Conservation (phyloP, 2,888 invertebrate genomes). For the Eupithecia inturbata region DNA sequence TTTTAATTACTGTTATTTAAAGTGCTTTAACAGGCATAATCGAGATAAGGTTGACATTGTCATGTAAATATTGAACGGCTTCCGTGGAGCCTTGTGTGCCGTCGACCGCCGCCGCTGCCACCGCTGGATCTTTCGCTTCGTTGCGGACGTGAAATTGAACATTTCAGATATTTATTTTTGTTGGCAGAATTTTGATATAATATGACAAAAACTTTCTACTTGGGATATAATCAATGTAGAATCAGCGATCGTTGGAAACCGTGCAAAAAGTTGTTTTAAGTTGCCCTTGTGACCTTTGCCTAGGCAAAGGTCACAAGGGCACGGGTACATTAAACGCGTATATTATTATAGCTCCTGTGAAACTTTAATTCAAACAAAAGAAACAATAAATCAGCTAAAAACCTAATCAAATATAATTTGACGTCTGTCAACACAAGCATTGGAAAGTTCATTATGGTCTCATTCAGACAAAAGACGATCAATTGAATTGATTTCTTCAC, state of each 20-base stretch:
- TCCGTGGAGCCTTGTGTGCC: constrained; percentile 40
- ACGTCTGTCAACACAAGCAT: constrained; percentile 15
- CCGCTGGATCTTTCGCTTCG: constrained; percentile 22
- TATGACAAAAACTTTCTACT: background rate
- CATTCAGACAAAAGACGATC: constrained; percentile 17
- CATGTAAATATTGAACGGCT: constrained; percentile 36
- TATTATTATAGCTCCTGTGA: no score
- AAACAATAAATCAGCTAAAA: background rate
- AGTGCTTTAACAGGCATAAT: constrained; percentile 35
- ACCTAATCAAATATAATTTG: constrained; percentile 12
- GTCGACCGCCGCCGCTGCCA: constrained; percentile 4
- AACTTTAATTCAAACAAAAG: background rate
- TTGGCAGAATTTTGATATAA: background rate
- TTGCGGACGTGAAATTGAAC: constrained; percentile 15
- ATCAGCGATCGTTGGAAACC: background rate
- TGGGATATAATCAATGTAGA: background rate
- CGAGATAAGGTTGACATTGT: constrained; percentile 41
- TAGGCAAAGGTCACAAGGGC: no score
- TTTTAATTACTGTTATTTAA: constrained; percentile 56
- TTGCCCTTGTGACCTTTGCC: no score
- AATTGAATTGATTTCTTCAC: constrained; percentile 21
- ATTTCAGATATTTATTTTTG: constrained; percentile 2
- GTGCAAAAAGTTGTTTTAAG: background rate
- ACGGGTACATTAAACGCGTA: no score
- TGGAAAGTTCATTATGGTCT: constrained; percentile 22